Conservation (phyloP, 2,113 vertebrate genomes). For the Laticauda laticaudata region DNA sequence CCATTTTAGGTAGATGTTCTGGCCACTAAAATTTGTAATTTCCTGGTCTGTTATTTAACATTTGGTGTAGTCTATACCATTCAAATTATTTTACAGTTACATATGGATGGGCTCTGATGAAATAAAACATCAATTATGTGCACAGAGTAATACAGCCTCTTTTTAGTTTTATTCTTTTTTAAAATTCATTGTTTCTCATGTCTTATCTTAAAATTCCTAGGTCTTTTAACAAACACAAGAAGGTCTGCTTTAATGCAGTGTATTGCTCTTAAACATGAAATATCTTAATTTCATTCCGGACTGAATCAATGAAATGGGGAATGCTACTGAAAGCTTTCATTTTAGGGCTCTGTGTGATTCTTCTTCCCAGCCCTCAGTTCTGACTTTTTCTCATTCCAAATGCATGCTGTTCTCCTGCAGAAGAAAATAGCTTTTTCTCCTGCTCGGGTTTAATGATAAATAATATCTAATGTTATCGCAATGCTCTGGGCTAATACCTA, state of each 20-base stretch:
- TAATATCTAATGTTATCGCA: neutral
- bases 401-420: neutral
- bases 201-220: neutral
- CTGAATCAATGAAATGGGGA: neutral
- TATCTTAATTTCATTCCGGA: constrained; percentile 7
- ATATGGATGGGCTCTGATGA: neutral
- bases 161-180: neutral
- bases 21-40: neutral
- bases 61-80: neutral
- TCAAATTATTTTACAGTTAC: neutral
- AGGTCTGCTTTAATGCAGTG: neutral
- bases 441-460: constrained; percentile 1
- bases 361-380: neutral
- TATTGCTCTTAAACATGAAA: constrained; percentile 7
- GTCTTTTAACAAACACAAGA: neutral
- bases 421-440: neutral
- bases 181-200: neutral
- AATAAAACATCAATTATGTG: neutral
- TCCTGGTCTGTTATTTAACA: neutral
- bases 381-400: constrained; percentile 9
- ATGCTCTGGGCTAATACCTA: constrained; percentile 15
- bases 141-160: neutral
- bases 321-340: neutral
- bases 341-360: neutral
- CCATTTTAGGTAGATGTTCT: neutral